Conservation (phyloP, 2,797 vertebrate species). For the Manis crassicaudata region DNA sequence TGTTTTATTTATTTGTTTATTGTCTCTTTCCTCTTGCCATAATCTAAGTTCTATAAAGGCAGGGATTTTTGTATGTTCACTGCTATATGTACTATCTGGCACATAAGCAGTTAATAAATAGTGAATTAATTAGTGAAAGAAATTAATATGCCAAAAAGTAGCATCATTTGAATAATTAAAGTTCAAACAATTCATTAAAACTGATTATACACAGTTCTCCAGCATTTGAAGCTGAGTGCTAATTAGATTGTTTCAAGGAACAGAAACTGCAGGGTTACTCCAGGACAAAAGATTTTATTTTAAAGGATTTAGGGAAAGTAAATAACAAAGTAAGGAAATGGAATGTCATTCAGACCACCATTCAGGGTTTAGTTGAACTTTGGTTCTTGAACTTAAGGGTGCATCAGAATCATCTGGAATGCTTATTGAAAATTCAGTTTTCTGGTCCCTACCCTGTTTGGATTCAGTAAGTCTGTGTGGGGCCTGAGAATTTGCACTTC, state of each 20-base stretch:
- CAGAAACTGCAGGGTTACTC: neutral
- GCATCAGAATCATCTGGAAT: neutral
- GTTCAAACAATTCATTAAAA: slow-evolving; percentile 11
- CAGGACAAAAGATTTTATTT: neutral
- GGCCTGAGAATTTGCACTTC: neutral
- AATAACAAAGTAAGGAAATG: neutral
- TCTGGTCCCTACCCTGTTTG: neutral
- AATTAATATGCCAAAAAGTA: neutral
- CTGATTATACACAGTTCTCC: neutral
- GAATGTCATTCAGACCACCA: neutral
- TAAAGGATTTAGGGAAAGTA: neutral
- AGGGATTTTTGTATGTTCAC: neutral
- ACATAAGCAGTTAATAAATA: neutral
- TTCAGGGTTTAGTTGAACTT: neutral
- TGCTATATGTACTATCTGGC: neutral
- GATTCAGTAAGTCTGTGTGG: neutral
- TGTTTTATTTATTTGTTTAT: neutral
- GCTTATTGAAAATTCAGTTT: neutral
- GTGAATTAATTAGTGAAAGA: neutral
- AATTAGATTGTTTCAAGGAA: neutral
- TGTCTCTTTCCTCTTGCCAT: neutral
- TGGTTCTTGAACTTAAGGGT: neutral
- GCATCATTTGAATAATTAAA: neutral
- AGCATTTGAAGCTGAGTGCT: neutral
- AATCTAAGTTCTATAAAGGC: neutral